These are phyloP conservation scores for Danio aesculapii DNA, from an alignment of 2,797 vertebrate species.

Conservation along the genomic window DNA sequence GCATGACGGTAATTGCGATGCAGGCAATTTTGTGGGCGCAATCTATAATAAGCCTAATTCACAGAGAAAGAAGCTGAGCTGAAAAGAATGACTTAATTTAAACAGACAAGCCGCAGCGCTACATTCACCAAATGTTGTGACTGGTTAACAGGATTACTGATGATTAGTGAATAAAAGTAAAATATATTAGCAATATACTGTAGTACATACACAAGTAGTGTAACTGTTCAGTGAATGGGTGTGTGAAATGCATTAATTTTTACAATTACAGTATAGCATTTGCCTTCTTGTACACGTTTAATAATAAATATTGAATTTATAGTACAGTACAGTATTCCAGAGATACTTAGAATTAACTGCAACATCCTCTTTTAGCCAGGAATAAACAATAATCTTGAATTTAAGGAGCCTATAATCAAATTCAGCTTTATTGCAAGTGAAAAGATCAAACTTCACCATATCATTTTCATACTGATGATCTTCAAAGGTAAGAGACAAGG, in stretches of 20 bases:
- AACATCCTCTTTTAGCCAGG: constrained; percentile 8
- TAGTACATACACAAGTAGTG: neutral
- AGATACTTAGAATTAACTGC: neutral
- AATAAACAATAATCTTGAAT: constrained; percentile 27
- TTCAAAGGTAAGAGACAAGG: constrained; percentile 42
- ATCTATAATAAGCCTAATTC: constrained; percentile 21
- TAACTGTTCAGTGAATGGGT: neutral
- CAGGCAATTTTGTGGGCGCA: constrained; percentile 24
- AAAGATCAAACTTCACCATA: constrained; percentile 38
- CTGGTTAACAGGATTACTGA: constrained; percentile 27
- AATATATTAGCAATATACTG: neutral
- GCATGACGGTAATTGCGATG: constrained; percentile 13
- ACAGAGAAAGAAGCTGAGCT: neutral
- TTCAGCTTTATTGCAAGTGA: constrained; percentile 41
- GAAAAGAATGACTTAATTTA: constrained; percentile 26
- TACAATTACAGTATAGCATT: neutral
- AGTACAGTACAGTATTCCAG: neutral
- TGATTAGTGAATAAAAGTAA: constrained; percentile 14
- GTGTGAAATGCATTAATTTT: neutral
- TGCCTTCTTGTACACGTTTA: constrained; percentile 7
- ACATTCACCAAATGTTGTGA: neutral
- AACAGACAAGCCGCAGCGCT: constrained; percentile 19
- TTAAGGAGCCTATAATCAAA: constrained; percentile 32
- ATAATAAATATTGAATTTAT: neutral
- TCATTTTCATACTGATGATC: constrained; percentile 46